These are phyloP conservation scores for Alitta virens DNA, from an alignment of 2,888 invertebrate genomes.

Conservation along the genomic window DNA sequence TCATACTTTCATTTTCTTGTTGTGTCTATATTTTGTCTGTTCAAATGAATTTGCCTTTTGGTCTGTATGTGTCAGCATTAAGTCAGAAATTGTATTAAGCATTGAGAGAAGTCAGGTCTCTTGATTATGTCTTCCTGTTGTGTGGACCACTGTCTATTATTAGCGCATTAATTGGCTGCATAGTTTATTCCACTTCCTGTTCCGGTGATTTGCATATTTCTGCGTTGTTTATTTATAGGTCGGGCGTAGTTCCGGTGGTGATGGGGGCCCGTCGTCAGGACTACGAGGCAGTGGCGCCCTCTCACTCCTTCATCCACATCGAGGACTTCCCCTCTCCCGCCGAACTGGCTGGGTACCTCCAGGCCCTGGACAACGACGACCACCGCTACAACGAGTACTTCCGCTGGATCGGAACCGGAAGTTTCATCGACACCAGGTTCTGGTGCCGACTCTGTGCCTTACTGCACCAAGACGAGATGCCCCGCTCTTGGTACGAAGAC, in stretches of 20 bases:
- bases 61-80: too few species aligned
- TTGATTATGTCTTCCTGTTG: too few species aligned
- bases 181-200: too few species aligned
- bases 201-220: too few species aligned
- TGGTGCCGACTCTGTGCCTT: constrained; percentile 84
- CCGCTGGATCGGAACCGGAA: constrained; percentile 89
- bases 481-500: constrained; percentile 11
- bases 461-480: constrained; percentile 30
- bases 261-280: constrained; percentile 29
- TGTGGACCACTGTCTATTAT: too few species aligned
- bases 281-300: constrained; percentile 71
- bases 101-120: too few species aligned
- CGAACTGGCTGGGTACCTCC: constrained; percentile 83
- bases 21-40: too few species aligned
- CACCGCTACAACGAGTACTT: constrained; percentile 92
- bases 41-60: too few species aligned
- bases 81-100: too few species aligned
- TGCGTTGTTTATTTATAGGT: constrained; percentile 17
- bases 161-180: too few species aligned
- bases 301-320: constrained; percentile 90
- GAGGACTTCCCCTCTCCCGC: constrained; percentile 89
- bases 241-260: constrained; percentile 29
- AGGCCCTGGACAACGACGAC: constrained; percentile 81
- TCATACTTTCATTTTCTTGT: too few species aligned
- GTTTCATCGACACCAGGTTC: constrained; percentile 93